Conservation (phyloP, 2,888 invertebrate genomes). For the Acholoe squamosa region DNA sequence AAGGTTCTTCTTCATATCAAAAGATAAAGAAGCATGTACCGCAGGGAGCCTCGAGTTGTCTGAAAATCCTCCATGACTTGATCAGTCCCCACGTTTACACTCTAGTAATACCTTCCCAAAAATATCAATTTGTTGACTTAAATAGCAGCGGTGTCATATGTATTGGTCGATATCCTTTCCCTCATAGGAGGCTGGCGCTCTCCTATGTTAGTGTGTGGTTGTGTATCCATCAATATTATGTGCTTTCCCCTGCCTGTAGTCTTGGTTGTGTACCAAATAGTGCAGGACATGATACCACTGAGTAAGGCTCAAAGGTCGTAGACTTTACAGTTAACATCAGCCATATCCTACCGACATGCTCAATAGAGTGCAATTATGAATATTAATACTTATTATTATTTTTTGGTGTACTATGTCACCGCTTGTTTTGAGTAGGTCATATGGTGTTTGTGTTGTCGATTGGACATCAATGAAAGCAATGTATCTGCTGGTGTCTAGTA, state of each 20-base stretch:
- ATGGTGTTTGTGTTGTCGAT: neutral
- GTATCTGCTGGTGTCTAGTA: neutral
- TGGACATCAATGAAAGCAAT: neutral
- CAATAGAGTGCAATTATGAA: slow-evolving; percentile 47
- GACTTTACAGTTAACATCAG: neutral
- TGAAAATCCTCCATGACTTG: no score
- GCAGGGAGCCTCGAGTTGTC: no score
- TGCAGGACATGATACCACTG: neutral
- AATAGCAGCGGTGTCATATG: neutral
- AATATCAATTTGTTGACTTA: neutral
- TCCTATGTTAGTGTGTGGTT: neutral
- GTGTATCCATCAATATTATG: neutral
- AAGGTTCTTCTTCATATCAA: no score
- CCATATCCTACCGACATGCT: slow-evolving; percentile 45
- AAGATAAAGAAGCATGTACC: no score
- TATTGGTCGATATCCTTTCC: neutral
- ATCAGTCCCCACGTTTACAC: no score
- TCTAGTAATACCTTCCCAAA: neutral
- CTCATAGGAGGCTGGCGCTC: neutral
- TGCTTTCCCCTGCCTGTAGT: neutral
- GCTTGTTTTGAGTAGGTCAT: neutral
- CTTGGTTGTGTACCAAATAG: neutral
- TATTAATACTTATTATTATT: neutral
- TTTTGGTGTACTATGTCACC: slow-evolving; percentile 8
- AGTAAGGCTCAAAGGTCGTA: neutral